Evolutionary conservation across 2,888 invertebrate species (phyloP).

Genomic region (Pediacus dermestoides): DNA sequence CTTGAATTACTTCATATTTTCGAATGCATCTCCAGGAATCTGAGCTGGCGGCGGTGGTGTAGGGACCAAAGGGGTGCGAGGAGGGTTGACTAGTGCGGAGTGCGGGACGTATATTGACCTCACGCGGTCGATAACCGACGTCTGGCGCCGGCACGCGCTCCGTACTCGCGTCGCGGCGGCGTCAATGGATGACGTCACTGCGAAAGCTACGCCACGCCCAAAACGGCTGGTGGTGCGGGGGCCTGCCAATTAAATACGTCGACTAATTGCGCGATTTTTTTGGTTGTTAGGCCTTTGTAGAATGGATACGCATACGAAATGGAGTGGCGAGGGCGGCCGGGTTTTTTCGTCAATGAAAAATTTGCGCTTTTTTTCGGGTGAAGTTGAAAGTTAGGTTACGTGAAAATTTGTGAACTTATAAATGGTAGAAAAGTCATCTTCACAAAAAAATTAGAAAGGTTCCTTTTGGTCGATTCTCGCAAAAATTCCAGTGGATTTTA

Average conservation of each 20-base stretch:
- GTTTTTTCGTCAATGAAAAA: slow-evolving; percentile 4
- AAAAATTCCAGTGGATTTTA: too few species aligned
- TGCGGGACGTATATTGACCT: slow-evolving; percentile 40
- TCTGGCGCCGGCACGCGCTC: slow-evolving; percentile 43
- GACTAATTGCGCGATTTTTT: slow-evolving; percentile 16
- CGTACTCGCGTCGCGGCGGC: slow-evolving; percentile 46
- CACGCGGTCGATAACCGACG: slow-evolving; percentile 39
- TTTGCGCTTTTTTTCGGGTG: neutral
- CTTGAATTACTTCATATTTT: too few species aligned
- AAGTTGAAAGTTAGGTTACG: neutral
- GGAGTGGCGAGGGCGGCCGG: slow-evolving; percentile 14
- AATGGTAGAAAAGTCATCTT: too few species aligned
- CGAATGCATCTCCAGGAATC: too few species aligned
- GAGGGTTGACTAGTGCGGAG: too few species aligned
- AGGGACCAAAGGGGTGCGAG: too few species aligned
- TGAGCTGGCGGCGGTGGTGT: too few species aligned
- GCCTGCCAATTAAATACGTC: slow-evolving; percentile 23
- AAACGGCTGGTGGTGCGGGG: slow-evolving; percentile 18
- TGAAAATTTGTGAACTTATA: too few species aligned
- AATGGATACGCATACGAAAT: too few species aligned
- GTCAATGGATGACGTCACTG: slow-evolving; percentile 58
- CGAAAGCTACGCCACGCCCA: slow-evolving; percentile 47
- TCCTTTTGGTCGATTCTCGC: too few species aligned
- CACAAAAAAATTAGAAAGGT: too few species aligned
- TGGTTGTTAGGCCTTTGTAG: too few species aligned